Percentiles rank a stretch among this genome's conserved stretches.
These are phyloP conservation scores for Lepidocyrtoides sp. DNA, from an alignment of 2,888 invertebrate genomes.

Conservation along the genomic window DNA sequence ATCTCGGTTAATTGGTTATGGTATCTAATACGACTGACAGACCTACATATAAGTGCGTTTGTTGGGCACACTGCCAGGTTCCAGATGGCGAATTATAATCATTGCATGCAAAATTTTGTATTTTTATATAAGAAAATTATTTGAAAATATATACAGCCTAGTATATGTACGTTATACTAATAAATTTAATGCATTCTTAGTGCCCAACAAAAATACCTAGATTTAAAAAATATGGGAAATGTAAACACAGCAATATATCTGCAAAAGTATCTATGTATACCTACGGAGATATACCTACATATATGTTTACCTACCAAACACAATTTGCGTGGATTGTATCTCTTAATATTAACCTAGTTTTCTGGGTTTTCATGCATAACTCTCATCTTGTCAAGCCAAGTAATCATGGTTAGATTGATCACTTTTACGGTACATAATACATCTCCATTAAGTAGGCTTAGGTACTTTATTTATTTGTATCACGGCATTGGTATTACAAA, in stretches of 20 bases:
- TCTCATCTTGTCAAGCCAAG: constrained; percentile 34
- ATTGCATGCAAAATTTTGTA: constrained; percentile 1
- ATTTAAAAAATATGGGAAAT: too few species aligned
- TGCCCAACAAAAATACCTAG: too few species aligned
- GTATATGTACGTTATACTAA: background rate
- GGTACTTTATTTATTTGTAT: too few species aligned
- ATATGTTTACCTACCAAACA: too few species aligned
- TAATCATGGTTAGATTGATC: constrained; percentile 68
- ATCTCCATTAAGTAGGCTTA: too few species aligned
- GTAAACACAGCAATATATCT: too few species aligned
- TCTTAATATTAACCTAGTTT: constrained; percentile 67
- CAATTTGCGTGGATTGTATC: constrained; percentile 25
- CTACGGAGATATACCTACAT: background rate
- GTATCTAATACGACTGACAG: background rate
- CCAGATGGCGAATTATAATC: constrained; percentile 43
- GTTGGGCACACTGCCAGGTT: constrained; percentile 64
- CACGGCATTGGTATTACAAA: too few species aligned
- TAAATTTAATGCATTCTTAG: background rate
- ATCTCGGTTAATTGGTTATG: constrained; percentile 72
- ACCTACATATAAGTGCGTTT: constrained; percentile 54
- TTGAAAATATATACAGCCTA: background rate
- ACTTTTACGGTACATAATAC: constrained; percentile 40
- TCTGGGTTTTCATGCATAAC: constrained; percentile 5
- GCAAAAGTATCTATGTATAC: background rate
- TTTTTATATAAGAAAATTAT: constrained; percentile 15